Evolutionary conservation across 2,888 invertebrate species (phyloP).

Genomic region (Zhuqinia jingwanae): DNA sequence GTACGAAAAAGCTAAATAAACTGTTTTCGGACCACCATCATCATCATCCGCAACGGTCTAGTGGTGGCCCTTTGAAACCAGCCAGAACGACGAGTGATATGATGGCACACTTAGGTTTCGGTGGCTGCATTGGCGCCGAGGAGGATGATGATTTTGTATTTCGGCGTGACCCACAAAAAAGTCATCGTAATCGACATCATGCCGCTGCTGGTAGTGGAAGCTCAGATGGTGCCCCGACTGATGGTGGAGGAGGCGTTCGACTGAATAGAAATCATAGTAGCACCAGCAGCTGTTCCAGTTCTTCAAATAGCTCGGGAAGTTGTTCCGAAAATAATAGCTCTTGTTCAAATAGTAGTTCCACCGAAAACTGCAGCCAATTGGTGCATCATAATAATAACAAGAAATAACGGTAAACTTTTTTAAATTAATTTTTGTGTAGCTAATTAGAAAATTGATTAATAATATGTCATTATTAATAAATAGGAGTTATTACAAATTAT

Average conservation of each 20-base stretch:
- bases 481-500: background rate
- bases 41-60: conserved; percentile 22
- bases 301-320: conserved; percentile 62
- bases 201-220: conserved; percentile 22
- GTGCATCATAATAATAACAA: conserved; percentile 66
- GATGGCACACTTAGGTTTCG: conserved; percentile 34
- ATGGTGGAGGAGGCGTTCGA: conserved; percentile 50
- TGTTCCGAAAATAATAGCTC: conserved; percentile 68
- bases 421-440: conserved; percentile 19
- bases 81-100: conserved; percentile 70
- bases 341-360: conserved; percentile 69
- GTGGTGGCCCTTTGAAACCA: conserved; percentile 51
- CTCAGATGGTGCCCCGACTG: conserved; percentile 10
- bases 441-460: background rate
- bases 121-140: conserved; percentile 65
- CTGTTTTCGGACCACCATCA: conserved; percentile 67
- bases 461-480: background rate
- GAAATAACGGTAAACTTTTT: conserved; percentile 56
- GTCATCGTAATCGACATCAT: conserved; percentile 34
- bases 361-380: conserved; percentile 68
- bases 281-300: conserved; percentile 70
- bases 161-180: conserved; percentile 25
- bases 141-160: conserved; percentile 65
- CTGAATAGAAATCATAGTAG: conserved; percentile 71
- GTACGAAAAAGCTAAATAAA: conserved; percentile 61